phyloP scores from a whole-genome alignment of 2,113 vertebrate species.

The Emydocephalus ijimae region DNA sequence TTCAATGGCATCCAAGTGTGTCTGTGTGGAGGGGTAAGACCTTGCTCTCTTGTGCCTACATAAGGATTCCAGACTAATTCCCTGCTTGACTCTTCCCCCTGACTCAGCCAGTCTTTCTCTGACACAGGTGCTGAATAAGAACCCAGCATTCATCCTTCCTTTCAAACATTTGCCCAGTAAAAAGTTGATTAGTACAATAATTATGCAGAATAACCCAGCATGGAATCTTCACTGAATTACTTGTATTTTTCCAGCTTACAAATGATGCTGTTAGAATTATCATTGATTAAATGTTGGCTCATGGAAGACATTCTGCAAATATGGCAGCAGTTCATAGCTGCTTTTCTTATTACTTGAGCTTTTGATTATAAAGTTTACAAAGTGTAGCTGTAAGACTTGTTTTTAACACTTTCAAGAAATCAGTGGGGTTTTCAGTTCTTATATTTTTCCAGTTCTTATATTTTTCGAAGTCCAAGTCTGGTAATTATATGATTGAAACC shows the following conservation, averaged over 20 bases:
- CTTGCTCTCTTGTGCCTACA: not conserved
- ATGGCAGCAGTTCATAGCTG: not conserved
- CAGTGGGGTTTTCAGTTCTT: not conserved
- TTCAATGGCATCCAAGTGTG: not conserved
- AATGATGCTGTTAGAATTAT: not conserved
- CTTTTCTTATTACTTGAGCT: not conserved
- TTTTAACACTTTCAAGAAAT: not conserved
- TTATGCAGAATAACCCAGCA: not conserved
- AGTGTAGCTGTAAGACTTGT: not conserved
- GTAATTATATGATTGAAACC: not conserved
- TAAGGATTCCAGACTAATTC: not conserved
- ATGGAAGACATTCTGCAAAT: not conserved
- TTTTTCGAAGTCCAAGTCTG: not conserved
- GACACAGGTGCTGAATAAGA: not conserved
- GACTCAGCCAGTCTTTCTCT: not conserved
- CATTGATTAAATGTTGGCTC: not conserved
- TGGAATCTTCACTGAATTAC: not conserved
- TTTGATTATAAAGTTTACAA: not conserved
- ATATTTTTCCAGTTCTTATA: not conserved
- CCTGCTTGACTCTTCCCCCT: not conserved
- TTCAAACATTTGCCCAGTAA: not conserved
- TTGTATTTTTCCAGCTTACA: not conserved
- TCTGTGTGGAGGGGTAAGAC: not conserved
- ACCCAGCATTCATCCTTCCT: not conserved
- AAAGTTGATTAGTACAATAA: not conserved